Evolutionary conservation across 2,888 invertebrate genomes (phyloP).

Genomic region (Quadroppia sp.): DNA sequence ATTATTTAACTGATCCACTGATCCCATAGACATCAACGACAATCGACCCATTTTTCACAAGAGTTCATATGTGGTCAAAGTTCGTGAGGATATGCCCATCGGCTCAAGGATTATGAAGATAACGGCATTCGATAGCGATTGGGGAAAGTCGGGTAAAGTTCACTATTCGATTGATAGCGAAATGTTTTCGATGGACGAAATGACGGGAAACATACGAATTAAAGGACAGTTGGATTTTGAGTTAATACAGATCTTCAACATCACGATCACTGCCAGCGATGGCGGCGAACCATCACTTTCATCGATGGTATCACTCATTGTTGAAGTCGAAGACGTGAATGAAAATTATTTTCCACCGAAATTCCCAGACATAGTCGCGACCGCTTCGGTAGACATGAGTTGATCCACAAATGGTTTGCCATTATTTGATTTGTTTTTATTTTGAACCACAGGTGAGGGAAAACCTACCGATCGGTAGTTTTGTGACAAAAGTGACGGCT

Average conservation of each 20-base stretch:
- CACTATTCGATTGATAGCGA: conserved; percentile 64
- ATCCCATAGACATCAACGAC: conserved; percentile 75
- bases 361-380: conserved; percentile 60
- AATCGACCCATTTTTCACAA: conserved; percentile 77
- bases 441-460: conserved; percentile 62
- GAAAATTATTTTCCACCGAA: conserved; percentile 80
- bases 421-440: conserved; percentile 50
- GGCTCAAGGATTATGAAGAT: conserved; percentile 82
- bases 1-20: conserved; percentile 43
- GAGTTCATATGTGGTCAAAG: conserved; percentile 61
- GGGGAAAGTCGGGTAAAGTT: conserved; percentile 74
- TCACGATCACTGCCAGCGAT: conserved; percentile 79
- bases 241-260: conserved; percentile 78
- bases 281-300: conserved; percentile 68
- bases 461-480: conserved; percentile 70
- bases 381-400: no score
- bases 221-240: conserved; percentile 78
- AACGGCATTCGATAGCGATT: conserved; percentile 77
- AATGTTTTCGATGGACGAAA: conserved; percentile 74
- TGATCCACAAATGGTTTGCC: no score
- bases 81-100: conserved; percentile 82
- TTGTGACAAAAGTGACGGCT: conserved; percentile 72
- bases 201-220: conserved; percentile 80
- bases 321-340: conserved; percentile 85
- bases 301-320: conserved; percentile 69